phyloP scores from a whole-genome alignment of 1,140 invertebrate genomes.

The Halesus radiatus region DNA sequence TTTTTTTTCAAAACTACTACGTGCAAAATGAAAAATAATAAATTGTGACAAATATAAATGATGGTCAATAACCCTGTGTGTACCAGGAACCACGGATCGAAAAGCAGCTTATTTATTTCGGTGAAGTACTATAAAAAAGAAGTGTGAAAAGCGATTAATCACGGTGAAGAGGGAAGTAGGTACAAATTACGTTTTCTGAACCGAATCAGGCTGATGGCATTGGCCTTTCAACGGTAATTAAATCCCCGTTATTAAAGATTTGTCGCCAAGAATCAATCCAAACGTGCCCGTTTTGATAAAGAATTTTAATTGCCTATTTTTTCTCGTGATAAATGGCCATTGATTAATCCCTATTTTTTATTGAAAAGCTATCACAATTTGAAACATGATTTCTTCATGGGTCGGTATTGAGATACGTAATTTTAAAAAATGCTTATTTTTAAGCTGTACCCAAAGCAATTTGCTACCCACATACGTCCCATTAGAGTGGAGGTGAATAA shows the following conservation, averaged over 20 bases:
- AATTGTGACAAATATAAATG: not conserved
- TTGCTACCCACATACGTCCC: too few relatives aligned
- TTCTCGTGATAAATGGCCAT: too few relatives aligned
- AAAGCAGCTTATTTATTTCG: constrained; percentile 6
- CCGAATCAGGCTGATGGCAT: constrained; percentile 22
- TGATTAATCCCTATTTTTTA: too few relatives aligned
- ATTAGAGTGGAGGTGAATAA: too few relatives aligned
- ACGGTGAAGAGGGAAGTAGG: constrained; percentile 9
- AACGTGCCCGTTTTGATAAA: too few relatives aligned
- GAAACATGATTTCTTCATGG: too few relatives aligned
- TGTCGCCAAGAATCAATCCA: not conserved
- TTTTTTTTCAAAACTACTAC: not conserved
- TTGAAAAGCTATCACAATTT: too few relatives aligned
- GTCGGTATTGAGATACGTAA: too few relatives aligned
- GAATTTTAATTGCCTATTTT: too few relatives aligned
- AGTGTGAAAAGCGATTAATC: constrained; percentile 28
- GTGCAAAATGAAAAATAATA: not conserved
- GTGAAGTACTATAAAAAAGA: constrained; percentile 6
- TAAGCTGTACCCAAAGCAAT: too few relatives aligned
- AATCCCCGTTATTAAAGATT: constrained; percentile 26
- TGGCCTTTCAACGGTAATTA: constrained; percentile 12
- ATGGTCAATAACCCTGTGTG: not conserved
- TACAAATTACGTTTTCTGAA: not conserved
- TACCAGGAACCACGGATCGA: constrained; percentile 9
- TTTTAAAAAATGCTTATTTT: not conserved